Base-by-base conservation (phyloP, 2,888 invertebrate species). In the Drosophila mulleri region DNA sequence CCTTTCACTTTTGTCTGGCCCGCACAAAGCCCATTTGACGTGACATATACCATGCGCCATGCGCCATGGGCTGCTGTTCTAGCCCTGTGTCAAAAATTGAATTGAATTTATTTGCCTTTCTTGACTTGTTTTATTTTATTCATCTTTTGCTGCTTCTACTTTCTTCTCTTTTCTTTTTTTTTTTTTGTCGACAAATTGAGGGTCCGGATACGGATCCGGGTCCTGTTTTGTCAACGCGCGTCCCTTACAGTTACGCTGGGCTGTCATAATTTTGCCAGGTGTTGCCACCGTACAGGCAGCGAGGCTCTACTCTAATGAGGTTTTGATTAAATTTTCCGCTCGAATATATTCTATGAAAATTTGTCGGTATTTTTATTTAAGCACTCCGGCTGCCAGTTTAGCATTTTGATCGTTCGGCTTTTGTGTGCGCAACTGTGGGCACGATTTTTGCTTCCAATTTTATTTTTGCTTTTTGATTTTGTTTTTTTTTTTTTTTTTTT, bases 261-360 rank as follows among this genome's bases (percentile, higher is more conserved):
- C 66, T 78, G 77, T 77, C 78, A 74, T 77, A 70, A 77, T 78
- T 74, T 63, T n/a, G 45, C 26, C 62, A 45, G 61, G 70, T 61
- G 52, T 42, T 53, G 45, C 68, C 53, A 26, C 35, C 23, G 41
- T 42, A 29, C 29, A 29, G 47, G 47, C 5, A 11, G 48, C 26
- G 14, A 2, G 16, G 18, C 11, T 52, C 26, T 18, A 12, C 39
- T 62, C 48, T 75, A 77, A 78, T 80, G 73, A 83, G 75, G 73
- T 83, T 86, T 86, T 86, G 86, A 86, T 88, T 80, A 83, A 86
- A 88, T 82, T 86, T 86, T 64, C 68, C 53, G 67, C 80, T 61
- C 54, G 37, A 77, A 79, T 77, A 66, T 64, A 57, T 73, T 63
- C 50, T 52, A 29, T 50, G 60, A 59, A 67, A 75, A 75, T 75